Evolutionary conservation across 2,888 invertebrate genomes (phyloP).

Genomic region (Shargacucullia verbasci): DNA sequence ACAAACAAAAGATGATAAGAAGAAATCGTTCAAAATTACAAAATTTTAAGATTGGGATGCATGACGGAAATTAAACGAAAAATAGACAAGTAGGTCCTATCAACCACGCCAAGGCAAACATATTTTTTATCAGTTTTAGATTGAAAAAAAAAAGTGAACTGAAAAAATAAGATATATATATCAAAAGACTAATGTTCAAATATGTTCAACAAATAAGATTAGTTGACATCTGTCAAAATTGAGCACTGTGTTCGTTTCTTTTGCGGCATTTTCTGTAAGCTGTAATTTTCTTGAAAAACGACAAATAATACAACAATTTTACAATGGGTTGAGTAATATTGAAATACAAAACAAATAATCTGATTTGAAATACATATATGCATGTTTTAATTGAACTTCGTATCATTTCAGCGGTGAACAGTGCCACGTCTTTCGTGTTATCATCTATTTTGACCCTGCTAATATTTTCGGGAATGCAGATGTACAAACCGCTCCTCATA

Average conservation of each 20-base stretch:
- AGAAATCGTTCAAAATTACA: no score
- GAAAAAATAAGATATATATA: no score
- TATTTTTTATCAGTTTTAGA: no score
- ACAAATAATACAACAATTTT: constrained; percentile 8
- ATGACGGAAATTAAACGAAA: no score
- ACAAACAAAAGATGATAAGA: no score
- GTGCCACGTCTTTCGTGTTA: constrained; percentile 93
- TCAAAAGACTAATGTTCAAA: no score
- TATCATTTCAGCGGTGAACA: constrained; percentile 90
- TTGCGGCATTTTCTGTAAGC: constrained; percentile 1
- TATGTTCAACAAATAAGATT: no score
- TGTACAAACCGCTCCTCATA: constrained; percentile 94
- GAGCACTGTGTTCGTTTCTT: not conserved
- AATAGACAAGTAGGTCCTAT: no score
- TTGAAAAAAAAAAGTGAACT: no score
- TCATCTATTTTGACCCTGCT: constrained; percentile 94
- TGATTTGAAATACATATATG: not conserved
- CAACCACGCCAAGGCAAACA: no score
- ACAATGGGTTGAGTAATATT: constrained; percentile 55
- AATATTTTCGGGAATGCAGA: constrained; percentile 97
- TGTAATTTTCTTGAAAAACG: constrained; percentile 11
- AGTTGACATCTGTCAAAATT: no score
- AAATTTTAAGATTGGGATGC: no score
- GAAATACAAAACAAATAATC: not conserved
- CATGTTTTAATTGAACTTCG: constrained; percentile 31